Conservation (phyloP, 1,140 invertebrate species). For the Linepithema humile region DNA sequence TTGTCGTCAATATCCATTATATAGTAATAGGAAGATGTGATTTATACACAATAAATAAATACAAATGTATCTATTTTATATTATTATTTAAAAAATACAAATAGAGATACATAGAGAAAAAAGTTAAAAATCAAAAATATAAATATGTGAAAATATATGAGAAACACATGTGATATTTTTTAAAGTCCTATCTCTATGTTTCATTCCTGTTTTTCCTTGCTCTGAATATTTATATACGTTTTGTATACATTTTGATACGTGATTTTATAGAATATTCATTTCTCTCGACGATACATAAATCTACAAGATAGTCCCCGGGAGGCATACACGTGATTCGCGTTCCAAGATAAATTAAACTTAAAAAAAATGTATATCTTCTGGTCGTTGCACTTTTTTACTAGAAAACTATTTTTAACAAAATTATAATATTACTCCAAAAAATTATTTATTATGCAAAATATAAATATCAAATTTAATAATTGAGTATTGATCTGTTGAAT, state of each 20-base stretch:
- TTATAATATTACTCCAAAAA: neutral
- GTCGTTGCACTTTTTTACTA: neutral
- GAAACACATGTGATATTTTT: neutral
- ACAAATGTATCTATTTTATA: neutral
- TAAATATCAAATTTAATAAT: neutral
- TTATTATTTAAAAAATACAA: neutral
- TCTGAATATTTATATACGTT: conserved; percentile 6
- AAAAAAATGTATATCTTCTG: neutral
- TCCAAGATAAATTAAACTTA: conserved; percentile 25
- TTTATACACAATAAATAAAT: neutral
- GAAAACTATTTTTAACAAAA: neutral
- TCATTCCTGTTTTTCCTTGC: neutral
- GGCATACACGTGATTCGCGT: neutral
- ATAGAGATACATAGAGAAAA: neutral
- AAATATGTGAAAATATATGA: neutral
- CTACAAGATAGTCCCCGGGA: neutral
- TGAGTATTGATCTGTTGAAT: neutral
- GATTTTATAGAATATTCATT: conserved; percentile 44
- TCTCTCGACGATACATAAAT: conserved; percentile 26
- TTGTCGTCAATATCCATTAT: too few relatives aligned
- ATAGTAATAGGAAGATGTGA: too few relatives aligned
- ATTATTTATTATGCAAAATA: neutral
- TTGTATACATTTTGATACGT: neutral
- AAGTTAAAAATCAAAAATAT: neutral
- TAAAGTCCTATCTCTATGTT: neutral